Evolutionary conservation across 2,888 invertebrate species (phyloP), one percentile per base, ranked within the genome.

Genomic region (Nycteola revayana): DNA sequence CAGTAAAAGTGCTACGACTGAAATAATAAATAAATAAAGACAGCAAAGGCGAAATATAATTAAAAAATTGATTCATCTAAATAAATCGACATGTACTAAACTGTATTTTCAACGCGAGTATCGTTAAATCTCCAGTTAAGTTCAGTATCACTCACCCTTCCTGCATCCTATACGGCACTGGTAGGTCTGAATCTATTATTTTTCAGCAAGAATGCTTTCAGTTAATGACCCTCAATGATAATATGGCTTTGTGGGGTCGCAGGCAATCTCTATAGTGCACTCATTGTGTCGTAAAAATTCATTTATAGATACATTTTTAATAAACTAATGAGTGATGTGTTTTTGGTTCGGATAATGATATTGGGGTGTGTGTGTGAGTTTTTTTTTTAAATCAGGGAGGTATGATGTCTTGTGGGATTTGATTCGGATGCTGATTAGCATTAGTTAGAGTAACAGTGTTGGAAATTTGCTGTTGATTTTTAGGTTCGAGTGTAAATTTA

Each of bases 121-220:
- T n/a, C n/a, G n/a, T n/a, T n/a, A n/a, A n/a, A n/a, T n/a, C n/a
- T n/a, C n/a, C 9, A 6, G 33, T 40, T 29, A 44, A n/a, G n/a
- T n/a, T 1, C 34, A n/a, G 53, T 60, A 49, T 8, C 43, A 60
- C 62, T 61, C 36, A 33, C 31, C 76, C 66, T 66, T 64, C 64
- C 68, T 60, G 62, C 64, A 68, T 64, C 64, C 60, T 57, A 49
- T 54, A 49, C 53, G 54, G 42, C 59, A 45, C 5, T 5, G 53
- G 49, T 36, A 32, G 26, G 28, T 28, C 54, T 43, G 52, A 63
- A 60, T 65, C 79, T 73, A 82, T 86, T 86, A 85, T 83, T 85
- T 83, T 83, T 78, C 76, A 79, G 68, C 73, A 71, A 77, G 84
- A 85, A 84, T 80, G 83, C 78, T 58, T 77, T 66, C 72, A 60